Conservation (phyloP, 1,140 invertebrate species). For the Lucilia cuprina region DNA sequence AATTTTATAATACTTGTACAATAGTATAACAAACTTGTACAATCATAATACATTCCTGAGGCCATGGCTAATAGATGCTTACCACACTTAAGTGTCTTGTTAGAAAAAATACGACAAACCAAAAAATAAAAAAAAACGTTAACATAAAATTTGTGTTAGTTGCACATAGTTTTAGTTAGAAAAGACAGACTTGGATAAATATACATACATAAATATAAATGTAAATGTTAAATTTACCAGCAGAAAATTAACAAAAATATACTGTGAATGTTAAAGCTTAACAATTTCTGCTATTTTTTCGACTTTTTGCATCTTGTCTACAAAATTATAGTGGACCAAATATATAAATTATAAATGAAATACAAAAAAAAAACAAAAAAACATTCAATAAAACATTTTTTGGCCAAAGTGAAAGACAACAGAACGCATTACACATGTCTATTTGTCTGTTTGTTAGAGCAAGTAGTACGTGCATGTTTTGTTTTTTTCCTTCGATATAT, state of each 20-base stretch:
- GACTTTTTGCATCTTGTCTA: background rate
- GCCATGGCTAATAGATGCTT: constrained; percentile 29
- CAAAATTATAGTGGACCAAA: background rate
- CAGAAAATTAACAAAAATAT: background rate
- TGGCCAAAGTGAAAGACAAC: constrained; percentile 16
- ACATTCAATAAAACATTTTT: background rate
- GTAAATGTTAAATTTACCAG: background rate
- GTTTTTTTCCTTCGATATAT: background rate
- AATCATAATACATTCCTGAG: constrained; percentile 32
- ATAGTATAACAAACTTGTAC: constrained; percentile 17
- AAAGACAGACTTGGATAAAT: background rate
- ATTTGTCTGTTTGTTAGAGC: background rate
- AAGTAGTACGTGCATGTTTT: background rate
- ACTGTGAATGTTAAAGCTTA: background rate
- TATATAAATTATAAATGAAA: background rate
- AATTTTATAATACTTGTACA: background rate
- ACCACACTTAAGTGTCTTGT: constrained; percentile 23
- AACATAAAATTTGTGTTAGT: background rate
- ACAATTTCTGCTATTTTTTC: background rate
- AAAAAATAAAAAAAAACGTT: background rate
- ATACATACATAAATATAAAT: background rate
- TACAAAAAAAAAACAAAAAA: background rate
- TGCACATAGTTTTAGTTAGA: background rate
- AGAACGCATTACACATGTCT: background rate
- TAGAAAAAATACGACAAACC: constrained; percentile 9